Percentiles rank a stretch among this genome's conserved stretches.
These are phyloP conservation scores for Neosilurus hyrtlii DNA, from an alignment of 2,797 vertebrate genomes.

Conservation along the genomic window DNA sequence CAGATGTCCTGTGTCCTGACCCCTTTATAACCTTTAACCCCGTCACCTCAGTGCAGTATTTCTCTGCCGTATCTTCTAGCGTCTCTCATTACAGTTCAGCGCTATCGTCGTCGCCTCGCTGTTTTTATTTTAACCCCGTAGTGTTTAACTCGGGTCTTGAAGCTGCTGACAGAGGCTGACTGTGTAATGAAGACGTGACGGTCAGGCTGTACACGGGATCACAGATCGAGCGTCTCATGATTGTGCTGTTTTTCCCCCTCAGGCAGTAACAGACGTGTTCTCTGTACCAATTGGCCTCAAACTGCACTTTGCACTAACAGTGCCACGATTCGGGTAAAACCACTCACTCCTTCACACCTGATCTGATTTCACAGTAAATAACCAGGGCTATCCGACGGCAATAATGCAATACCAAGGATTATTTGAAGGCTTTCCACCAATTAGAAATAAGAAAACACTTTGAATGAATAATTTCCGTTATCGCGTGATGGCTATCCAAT, in stretches of 20 bases:
- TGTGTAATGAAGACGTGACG: constrained; percentile 3
- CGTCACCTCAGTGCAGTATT: constrained; percentile 2
- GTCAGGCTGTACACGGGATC: constrained; percentile 3
- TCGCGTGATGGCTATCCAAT: too few species aligned
- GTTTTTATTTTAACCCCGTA: background rate
- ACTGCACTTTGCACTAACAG: background rate
- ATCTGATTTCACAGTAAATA: background rate
- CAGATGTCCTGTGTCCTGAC: background rate
- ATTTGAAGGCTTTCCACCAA: too few species aligned
- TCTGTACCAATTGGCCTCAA: constrained; percentile 29
- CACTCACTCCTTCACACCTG: too few species aligned
- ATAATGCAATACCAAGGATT: background rate
- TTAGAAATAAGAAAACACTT: too few species aligned
- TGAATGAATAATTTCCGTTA: too few species aligned
- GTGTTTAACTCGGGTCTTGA: background rate
- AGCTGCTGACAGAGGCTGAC: background rate
- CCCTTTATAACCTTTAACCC: background rate
- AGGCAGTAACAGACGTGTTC: constrained; percentile 32
- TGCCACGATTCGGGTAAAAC: background rate
- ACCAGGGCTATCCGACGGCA: background rate
- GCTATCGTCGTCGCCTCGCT: background rate
- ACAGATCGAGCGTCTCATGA: background rate
- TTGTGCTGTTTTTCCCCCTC: constrained; percentile 17
- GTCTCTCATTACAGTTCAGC: constrained; percentile 1
- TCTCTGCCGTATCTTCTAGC: background rate